Conservation (phyloP, 2,888 invertebrate species). For the Xanthia togata region DNA sequence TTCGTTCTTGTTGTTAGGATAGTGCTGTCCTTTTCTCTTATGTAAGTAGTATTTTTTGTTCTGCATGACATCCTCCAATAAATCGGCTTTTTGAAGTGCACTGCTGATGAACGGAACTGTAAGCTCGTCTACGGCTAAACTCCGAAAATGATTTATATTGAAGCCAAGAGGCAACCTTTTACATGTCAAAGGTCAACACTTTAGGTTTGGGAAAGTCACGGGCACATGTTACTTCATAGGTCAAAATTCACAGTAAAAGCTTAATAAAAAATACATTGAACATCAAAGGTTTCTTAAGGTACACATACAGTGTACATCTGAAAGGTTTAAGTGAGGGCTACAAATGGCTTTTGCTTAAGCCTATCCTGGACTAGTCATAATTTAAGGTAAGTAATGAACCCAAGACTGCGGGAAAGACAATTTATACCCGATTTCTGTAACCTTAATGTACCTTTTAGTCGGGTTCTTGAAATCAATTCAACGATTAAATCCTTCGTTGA, state of each 20-base stretch:
- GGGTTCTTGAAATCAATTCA: constrained; percentile 59
- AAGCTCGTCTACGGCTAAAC: neutral
- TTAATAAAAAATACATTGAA: constrained; percentile 20
- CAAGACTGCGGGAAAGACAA: constrained; percentile 39
- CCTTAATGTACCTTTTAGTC: constrained; percentile 45
- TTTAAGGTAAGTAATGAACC: constrained; percentile 54
- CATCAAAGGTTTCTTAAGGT: constrained; percentile 6
- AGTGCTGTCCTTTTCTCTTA: constrained; percentile 19
- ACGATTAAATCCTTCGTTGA: constrained; percentile 47
- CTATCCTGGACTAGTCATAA: constrained; percentile 42
- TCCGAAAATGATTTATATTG: neutral
- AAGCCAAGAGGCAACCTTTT: neutral
- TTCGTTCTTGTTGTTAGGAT: constrained; percentile 38
- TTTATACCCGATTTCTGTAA: constrained; percentile 52
- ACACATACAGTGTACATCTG: neutral
- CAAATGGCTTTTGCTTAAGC: constrained; percentile 33
- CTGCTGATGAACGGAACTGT: neutral
- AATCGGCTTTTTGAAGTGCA: neutral
- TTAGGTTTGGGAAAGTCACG: neutral
- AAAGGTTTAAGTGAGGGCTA: constrained; percentile 33
- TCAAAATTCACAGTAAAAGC: neutral
- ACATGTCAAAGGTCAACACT: constrained; percentile 1
- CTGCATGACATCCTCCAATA: neutral
- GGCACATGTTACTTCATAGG: neutral
- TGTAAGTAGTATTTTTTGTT: neutral